Evolutionary conservation across 2,888 invertebrate species (phyloP).

Genomic region (Mylabris sibirica): DNA sequence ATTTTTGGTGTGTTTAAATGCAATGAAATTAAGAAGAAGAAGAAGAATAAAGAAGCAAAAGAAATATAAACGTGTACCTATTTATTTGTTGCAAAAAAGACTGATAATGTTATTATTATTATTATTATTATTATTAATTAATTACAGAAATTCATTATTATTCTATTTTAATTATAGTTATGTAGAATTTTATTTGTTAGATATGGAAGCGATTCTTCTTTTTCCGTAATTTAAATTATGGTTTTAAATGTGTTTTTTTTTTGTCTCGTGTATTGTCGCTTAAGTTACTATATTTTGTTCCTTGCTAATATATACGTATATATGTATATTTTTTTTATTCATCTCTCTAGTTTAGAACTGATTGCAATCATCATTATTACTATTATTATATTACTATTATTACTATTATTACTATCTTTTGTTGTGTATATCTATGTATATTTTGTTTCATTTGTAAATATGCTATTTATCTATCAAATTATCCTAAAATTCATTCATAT

Average conservation of each 20-base stretch:
- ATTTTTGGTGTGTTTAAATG: conserved; percentile 36
- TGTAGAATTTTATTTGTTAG: conserved; percentile 35
- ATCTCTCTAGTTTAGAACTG: conserved; percentile 33
- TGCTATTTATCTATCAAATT: conserved; percentile 40
- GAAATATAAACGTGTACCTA: conserved; percentile 35
- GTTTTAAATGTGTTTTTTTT: conserved; percentile 1
- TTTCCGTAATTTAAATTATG: background rate
- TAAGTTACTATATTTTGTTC: conserved; percentile 28
- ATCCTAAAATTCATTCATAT: conserved; percentile 40
- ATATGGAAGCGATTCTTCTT: conserved; percentile 18
- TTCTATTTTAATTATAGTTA: conserved; percentile 38
- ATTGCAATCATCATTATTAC: conserved; percentile 39
- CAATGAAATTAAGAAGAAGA: conserved; percentile 20
- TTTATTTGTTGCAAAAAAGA: conserved; percentile 24
- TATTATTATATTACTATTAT: conserved; percentile 39
- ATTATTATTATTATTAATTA: background rate
- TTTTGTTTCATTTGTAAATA: conserved; percentile 42
- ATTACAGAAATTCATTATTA: conserved; percentile 29
- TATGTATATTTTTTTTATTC: conserved; percentile 25
- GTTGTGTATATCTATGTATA: conserved; percentile 15
- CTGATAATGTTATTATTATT: conserved; percentile 35
- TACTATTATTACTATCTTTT: conserved; percentile 29
- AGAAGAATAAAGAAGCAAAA: conserved; percentile 15
- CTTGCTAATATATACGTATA: conserved; percentile 21
- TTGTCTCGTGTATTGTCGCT: conserved; percentile 25